These are phyloP conservation scores for Nymphalis polychloros DNA, from an alignment of 2,888 invertebrate species.

Conservation along the genomic window DNA sequence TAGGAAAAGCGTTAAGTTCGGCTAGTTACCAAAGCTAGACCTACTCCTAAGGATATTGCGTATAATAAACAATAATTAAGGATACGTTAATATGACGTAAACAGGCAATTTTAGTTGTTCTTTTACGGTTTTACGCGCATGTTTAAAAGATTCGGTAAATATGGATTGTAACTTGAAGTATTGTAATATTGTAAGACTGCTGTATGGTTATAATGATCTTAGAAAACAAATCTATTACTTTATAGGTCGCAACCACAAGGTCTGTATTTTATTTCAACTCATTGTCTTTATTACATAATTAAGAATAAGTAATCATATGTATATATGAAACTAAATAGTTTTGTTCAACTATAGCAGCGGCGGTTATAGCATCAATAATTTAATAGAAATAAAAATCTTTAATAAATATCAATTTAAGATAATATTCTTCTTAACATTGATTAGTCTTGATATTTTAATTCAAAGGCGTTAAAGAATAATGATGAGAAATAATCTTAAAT, in stretches of 20 bases:
- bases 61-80: no score
- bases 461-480: constrained; percentile 29
- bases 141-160: not conserved
- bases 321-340: no score
- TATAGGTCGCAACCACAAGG: constrained; percentile 21
- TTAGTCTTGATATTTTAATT: constrained; percentile 32
- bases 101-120: not conserved
- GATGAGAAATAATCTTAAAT: constrained; percentile 33
- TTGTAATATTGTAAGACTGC: not conserved
- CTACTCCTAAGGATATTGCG: no score
- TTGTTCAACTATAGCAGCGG: no score
- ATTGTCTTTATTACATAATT: constrained; percentile 7
- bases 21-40: no score
- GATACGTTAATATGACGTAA: not conserved
- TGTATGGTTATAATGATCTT: constrained; percentile 18
- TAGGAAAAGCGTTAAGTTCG: no score
- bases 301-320: constrained; percentile 1
- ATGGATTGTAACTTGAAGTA: not conserved
- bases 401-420: not conserved
- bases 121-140: not conserved
- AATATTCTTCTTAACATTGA: constrained; percentile 21
- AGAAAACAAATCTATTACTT: not conserved
- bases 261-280: constrained; percentile 20
- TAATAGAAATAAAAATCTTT: no score
- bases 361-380: not conserved